Evolutionary conservation across 2,888 invertebrate species (phyloP).

Genomic region (Spatulosminthurus flaviceps): DNA sequence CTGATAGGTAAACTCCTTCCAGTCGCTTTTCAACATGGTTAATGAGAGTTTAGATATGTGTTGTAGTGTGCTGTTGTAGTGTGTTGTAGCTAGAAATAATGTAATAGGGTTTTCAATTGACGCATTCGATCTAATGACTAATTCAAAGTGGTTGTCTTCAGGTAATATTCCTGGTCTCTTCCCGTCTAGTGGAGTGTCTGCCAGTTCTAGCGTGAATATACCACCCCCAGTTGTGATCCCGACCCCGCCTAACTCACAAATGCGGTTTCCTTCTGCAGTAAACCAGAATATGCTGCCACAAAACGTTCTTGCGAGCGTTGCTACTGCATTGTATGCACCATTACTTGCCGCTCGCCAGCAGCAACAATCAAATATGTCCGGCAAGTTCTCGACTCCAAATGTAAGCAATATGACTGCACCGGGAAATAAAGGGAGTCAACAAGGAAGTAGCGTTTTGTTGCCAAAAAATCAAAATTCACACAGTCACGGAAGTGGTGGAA

Average conservation of each 20-base stretch:
- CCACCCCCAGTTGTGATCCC: constrained; percentile 54
- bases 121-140: too few species aligned
- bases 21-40: too few species aligned
- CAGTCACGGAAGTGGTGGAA: constrained; percentile 18
- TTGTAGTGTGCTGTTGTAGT: too few species aligned
- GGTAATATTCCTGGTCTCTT: constrained; percentile 56
- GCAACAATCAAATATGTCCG: constrained; percentile 65
- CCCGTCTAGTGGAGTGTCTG: constrained; percentile 39
- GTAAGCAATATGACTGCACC: constrained; percentile 35
- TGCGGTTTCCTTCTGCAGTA: constrained; percentile 41
- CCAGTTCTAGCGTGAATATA: constrained; percentile 30
- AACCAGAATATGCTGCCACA: constrained; percentile 51
- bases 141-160: too few species aligned
- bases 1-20: constrained; percentile 50
- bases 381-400: constrained; percentile 66
- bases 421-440: constrained; percentile 42
- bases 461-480: constrained; percentile 56
- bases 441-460: constrained; percentile 49
- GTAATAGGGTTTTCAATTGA: too few species aligned
- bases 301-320: constrained; percentile 59
- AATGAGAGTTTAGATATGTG: too few species aligned
- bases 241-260: constrained; percentile 50
- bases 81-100: too few species aligned
- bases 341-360: constrained; percentile 54
- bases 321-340: constrained; percentile 56